These are phyloP conservation scores for Lordiphosa mommai DNA, from an alignment of 1,140 invertebrate species.

Conservation along the genomic window DNA sequence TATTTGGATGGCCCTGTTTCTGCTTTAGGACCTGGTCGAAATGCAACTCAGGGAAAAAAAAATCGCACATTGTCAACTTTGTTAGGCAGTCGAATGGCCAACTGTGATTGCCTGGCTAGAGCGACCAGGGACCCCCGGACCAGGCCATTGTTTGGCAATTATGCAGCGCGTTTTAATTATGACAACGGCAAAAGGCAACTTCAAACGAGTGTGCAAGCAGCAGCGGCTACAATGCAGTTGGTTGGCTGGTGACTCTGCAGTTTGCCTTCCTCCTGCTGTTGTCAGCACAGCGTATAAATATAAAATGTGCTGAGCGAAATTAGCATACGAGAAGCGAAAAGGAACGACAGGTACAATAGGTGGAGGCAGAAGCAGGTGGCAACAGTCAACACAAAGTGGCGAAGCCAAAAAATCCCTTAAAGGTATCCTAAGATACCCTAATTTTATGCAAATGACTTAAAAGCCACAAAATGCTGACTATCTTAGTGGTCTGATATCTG, in stretches of 20 bases:
- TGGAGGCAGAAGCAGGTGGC: slow-evolving; percentile 32
- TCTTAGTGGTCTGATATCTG: too few species aligned
- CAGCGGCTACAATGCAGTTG: slow-evolving; percentile 25
- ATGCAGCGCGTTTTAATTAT: slow-evolving; percentile 74
- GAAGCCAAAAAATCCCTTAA: background rate
- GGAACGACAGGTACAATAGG: slow-evolving; percentile 13
- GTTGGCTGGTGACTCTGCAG: slow-evolving; percentile 38
- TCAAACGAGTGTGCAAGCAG: slow-evolving; percentile 41
- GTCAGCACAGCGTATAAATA: slow-evolving; percentile 45
- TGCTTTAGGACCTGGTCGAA: background rate
- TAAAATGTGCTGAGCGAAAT: slow-evolving; percentile 68
- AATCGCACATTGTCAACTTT: slow-evolving; percentile 30
- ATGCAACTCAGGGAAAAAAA: slow-evolving; percentile 7
- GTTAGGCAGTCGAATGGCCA: slow-evolving; percentile 41
- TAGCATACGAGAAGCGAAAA: slow-evolving; percentile 38
- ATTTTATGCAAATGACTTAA: too few species aligned
- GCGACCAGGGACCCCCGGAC: background rate
- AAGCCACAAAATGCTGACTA: too few species aligned
- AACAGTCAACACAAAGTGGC: slow-evolving; percentile 4
- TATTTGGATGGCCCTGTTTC: background rate
- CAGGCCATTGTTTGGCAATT: slow-evolving; percentile 68
- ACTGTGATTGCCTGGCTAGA: slow-evolving; percentile 29
- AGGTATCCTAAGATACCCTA: slow-evolving; percentile 1
- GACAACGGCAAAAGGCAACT: slow-evolving; percentile 53
- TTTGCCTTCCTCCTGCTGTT: slow-evolving; percentile 20